Conservation (phyloP, 1,140 invertebrate genomes). For the Leucophenga varia region DNA sequence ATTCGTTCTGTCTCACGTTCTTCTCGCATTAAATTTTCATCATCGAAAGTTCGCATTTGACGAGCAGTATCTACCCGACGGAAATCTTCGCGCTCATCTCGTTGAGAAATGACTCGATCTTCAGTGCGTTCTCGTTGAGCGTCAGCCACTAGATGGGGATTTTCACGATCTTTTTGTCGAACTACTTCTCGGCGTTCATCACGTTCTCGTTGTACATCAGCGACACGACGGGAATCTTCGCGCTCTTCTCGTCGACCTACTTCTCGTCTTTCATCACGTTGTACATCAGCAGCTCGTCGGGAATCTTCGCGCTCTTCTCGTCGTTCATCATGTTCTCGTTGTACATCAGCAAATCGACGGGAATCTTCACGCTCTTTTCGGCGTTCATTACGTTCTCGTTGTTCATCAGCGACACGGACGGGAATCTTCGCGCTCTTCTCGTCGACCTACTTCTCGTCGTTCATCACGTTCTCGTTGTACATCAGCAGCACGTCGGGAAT, state of each 20-base stretch:
- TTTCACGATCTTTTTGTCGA: background rate
- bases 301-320: background rate
- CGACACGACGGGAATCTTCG: background rate
- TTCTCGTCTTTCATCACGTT: background rate
- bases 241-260: slow-evolving; percentile 1
- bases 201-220: background rate
- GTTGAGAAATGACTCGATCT: background rate
- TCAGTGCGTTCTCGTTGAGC: background rate
- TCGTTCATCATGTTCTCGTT: background rate
- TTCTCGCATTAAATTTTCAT: background rate
- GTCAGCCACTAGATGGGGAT: background rate
- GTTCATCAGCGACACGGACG: background rate
- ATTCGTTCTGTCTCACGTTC: background rate
- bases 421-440: too few species aligned
- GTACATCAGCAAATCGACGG: too few species aligned
- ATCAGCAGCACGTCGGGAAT: background rate
- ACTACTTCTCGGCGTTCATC: background rate
- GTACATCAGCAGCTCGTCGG: too few species aligned
- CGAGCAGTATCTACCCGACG: too few species aligned
- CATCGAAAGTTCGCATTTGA: too few species aligned
- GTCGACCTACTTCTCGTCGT: background rate
- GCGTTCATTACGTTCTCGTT: background rate
- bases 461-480: background rate
- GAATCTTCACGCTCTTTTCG: background rate
- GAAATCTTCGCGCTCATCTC: background rate